Conservation (phyloP, 2,797 vertebrate species). For the Echiichthys vipera region DNA sequence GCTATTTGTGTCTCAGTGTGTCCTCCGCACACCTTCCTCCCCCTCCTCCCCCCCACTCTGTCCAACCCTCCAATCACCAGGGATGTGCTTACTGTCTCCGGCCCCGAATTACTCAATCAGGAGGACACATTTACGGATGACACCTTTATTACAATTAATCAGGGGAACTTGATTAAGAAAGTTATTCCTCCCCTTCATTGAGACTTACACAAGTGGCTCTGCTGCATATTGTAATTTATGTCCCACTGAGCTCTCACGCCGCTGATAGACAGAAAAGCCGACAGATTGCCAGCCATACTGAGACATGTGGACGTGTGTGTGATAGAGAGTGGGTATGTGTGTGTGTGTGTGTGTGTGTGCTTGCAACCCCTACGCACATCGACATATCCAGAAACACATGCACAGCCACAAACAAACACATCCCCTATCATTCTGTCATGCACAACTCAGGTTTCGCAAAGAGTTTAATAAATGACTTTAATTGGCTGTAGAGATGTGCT, state of each 20-base stretch:
- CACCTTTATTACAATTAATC: constrained; percentile 95
- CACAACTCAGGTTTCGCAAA: constrained; percentile 70
- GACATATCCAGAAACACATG: constrained; percentile 42
- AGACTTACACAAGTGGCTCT: constrained; percentile 78
- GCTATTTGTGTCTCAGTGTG: constrained; percentile 88
- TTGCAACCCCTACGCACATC: constrained; percentile 17
- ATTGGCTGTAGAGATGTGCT: constrained; percentile 77
- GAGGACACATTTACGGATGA: constrained; percentile 90
- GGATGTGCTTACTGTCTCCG: constrained; percentile 87
- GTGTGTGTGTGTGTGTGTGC: constrained; percentile 1
- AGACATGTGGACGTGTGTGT: constrained; percentile 62
- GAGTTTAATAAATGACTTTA: constrained; percentile 82
- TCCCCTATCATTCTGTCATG: constrained; percentile 73
- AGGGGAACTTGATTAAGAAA: constrained; percentile 92
- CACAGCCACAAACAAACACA: constrained; percentile 64
- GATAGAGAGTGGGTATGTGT: background rate
- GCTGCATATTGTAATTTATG: constrained; percentile 80
- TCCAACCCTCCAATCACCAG: constrained; percentile 85
- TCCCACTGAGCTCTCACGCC: constrained; percentile 73
- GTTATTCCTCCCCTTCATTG: constrained; percentile 85
- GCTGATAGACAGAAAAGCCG: constrained; percentile 74
- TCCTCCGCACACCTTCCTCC: constrained; percentile 64
- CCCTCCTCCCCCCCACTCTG: constrained; percentile 12
- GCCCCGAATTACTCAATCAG: constrained; percentile 91
- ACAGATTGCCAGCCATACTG: constrained; percentile 77